These are phyloP conservation scores for Muschampia staudingeri DNA, from an alignment of 2,888 invertebrate species.

Conservation along the genomic window DNA sequence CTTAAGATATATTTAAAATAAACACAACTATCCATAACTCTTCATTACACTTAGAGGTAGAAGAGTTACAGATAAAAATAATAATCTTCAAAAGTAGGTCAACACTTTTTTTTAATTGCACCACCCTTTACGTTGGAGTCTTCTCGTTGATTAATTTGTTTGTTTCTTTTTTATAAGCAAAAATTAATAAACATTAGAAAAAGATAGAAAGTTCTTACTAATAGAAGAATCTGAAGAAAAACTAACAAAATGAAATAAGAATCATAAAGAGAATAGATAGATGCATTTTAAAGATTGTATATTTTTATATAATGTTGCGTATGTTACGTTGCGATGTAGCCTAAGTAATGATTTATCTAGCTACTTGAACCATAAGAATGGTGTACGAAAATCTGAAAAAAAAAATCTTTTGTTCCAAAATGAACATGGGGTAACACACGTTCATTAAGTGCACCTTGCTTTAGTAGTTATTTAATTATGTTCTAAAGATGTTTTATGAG, in stretches of 20 bases:
- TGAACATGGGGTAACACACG: neutral
- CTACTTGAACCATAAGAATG: neutral
- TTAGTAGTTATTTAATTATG: neutral
- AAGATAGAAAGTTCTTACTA: neutral
- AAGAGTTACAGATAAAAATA: neutral
- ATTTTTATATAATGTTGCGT: neutral
- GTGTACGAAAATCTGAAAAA: neutral
- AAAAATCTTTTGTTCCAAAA: neutral
- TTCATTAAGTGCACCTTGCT: neutral
- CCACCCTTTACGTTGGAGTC: neutral
- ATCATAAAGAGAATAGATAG: conserved; percentile 10
- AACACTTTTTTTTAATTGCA: conserved; percentile 6
- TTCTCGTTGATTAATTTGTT: neutral
- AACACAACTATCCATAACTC: neutral
- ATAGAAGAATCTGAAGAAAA: neutral
- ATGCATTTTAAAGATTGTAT: neutral
- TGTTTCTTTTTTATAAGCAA: neutral
- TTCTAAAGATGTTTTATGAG: conserved; percentile 11
- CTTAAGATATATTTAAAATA: neutral
- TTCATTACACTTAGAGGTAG: neutral
- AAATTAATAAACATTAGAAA: neutral
- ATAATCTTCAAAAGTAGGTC: conserved; percentile 6
- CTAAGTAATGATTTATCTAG: neutral
- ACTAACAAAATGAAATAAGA: conserved; percentile 13
- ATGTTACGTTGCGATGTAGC: neutral